phyloP scores from a whole-genome alignment of 2,888 invertebrate species.

The Sphaerophoria rueppellii region DNA sequence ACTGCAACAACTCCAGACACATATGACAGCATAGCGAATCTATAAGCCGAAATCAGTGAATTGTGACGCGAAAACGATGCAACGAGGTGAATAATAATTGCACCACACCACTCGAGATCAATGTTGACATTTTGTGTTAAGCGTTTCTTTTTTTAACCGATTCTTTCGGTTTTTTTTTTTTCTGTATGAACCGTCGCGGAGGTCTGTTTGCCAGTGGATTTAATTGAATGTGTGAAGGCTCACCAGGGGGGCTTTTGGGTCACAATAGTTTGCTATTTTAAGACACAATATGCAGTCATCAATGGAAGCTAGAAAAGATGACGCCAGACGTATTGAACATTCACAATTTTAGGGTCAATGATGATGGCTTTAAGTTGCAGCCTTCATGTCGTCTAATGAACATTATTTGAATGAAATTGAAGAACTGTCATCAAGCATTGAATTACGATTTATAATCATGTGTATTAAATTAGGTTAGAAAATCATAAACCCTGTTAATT shows the following conservation, averaged over 20 bases:
- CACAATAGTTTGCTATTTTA: conserved; percentile 23
- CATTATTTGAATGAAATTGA: background rate
- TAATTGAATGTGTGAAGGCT: conserved; percentile 59
- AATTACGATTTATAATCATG: too few relatives aligned
- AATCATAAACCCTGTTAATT: too few relatives aligned
- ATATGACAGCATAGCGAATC: conserved; percentile 37
- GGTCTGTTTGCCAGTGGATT: conserved; percentile 45
- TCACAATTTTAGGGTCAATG: conserved; percentile 31
- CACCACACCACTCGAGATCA: conserved; percentile 65
- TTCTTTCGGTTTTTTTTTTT: conserved; percentile 20
- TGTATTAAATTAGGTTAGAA: too few relatives aligned
- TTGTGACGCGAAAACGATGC: conserved; percentile 66
- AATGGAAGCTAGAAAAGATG: conserved; percentile 17
- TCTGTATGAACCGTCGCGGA: conserved; percentile 23
- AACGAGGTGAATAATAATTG: conserved; percentile 71
- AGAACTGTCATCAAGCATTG: background rate
- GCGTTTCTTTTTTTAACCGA: background rate
- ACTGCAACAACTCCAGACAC: conserved; percentile 19
- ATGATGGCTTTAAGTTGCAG: background rate
- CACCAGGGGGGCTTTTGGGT: conserved; percentile 48
- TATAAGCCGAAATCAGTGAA: conserved; percentile 53
- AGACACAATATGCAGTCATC: conserved; percentile 37
- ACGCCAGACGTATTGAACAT: conserved; percentile 16
- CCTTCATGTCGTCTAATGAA: conserved; percentile 8
- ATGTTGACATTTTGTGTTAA: conserved; percentile 68